Conservation (phyloP, 2,113 vertebrate species). For the Pseudorasbora parva region DNA sequence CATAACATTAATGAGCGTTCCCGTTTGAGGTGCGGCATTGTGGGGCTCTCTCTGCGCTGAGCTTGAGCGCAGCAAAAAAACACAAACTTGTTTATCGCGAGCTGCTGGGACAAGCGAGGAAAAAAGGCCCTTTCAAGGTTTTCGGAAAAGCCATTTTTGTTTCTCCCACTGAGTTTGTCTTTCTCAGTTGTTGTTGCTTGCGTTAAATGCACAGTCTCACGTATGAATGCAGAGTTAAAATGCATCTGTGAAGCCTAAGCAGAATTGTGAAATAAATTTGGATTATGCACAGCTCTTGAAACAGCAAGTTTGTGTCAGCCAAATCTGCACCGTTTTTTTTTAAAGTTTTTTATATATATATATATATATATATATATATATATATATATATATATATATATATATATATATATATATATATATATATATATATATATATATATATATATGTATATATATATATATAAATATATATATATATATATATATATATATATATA, state of each 20-base stretch:
- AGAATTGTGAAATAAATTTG: slow-evolving; percentile 47
- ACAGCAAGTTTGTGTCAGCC: slow-evolving; percentile 7
- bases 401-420: too few species aligned
- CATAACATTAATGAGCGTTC: slow-evolving; percentile 83
- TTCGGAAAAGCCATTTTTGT: neutral
- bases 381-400: too few species aligned
- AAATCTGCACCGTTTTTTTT: slow-evolving; percentile 5
- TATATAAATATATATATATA: too few species aligned
- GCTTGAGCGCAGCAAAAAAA: slow-evolving; percentile 26
- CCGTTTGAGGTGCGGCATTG: slow-evolving; percentile 68
- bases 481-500: too few species aligned
- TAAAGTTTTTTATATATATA: too few species aligned
- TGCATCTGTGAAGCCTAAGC: neutral
- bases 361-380: too few species aligned
- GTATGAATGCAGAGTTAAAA: slow-evolving; percentile 7
- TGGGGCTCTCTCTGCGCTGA: slow-evolving; percentile 28
- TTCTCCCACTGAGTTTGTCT: slow-evolving; percentile 9
- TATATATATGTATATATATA: too few species aligned
- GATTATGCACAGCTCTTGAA: slow-evolving; percentile 10
- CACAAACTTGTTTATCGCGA: slow-evolving; percentile 26
- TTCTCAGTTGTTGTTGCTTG: neutral
- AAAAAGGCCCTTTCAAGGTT: slow-evolving; percentile 30
- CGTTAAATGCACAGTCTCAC: neutral
- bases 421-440: too few species aligned
- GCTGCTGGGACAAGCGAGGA: slow-evolving; percentile 3